Percentiles rank a stretch among this genome's conserved stretches.
These are phyloP conservation scores for Ectemnius cavifrons DNA, from an alignment of 2,888 invertebrate species.

Conservation along the genomic window DNA sequence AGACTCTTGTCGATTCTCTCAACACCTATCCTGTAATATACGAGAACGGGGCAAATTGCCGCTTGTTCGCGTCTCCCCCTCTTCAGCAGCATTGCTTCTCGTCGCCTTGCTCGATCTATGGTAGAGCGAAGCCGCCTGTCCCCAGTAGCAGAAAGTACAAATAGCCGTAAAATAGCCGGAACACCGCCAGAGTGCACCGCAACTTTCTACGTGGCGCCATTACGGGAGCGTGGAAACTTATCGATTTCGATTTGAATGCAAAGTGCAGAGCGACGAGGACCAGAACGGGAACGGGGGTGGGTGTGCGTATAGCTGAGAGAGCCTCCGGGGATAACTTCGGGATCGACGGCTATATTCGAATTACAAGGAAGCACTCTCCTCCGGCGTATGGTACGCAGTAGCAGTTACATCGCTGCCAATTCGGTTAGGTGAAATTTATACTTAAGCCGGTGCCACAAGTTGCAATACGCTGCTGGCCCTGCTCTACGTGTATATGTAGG, in stretches of 20 bases:
- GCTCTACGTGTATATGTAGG: slow-evolving; percentile 5
- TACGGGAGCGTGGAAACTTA: slow-evolving; percentile 5
- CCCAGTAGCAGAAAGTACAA: too few species aligned
- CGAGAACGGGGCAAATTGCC: neutral
- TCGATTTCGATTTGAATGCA: slow-evolving; percentile 7
- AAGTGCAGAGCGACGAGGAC: neutral
- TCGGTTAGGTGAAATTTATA: slow-evolving; percentile 45
- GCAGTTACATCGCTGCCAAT: slow-evolving; percentile 30
- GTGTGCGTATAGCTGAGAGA: too few species aligned
- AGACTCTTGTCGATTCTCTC: neutral
- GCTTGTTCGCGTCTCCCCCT: neutral
- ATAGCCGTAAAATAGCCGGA: too few species aligned
- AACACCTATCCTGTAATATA: neutral
- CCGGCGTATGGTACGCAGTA: neutral
- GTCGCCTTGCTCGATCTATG: too few species aligned
- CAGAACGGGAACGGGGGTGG: too few species aligned
- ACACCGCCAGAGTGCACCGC: slow-evolving; percentile 1
- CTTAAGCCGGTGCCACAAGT: slow-evolving; percentile 31
- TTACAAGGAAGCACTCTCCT: neutral
- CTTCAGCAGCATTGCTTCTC: too few species aligned
- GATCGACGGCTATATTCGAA: slow-evolving; percentile 2
- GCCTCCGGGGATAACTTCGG: neutral
- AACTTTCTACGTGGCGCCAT: neutral
- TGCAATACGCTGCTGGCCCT: slow-evolving; percentile 2
- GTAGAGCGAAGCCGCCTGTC: too few species aligned